Base-by-base conservation (phyloP, 2,888 invertebrate genomes). In the Chymomyza caudatula region DNA sequence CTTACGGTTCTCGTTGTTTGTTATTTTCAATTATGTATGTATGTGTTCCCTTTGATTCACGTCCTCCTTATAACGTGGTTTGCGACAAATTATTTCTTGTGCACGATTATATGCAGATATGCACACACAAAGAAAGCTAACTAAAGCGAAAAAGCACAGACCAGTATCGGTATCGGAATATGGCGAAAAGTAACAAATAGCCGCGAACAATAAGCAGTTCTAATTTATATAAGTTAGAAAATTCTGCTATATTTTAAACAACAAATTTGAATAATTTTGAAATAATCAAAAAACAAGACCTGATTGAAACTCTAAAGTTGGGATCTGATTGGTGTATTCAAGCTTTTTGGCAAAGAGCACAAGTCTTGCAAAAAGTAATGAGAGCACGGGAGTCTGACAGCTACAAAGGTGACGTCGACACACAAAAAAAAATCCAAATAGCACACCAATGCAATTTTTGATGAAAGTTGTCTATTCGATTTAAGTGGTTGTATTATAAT, bases 41-140 rank as follows among this genome's bases (percentile, higher is more conserved):
- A 52, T 63, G 63, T 56, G 71, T 80, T 73, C 63, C 66, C 64
- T 73, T 70, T 85, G 82, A 82, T 84, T 74, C 85, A 86, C 86
- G 81, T 78, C 78, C 82, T 82, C 85, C 79, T 76, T 82, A 85
- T 85, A 83, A 82, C 86, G 86, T 82, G 81, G 82, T 77, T 82
- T 80, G 79, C 79, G 86, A 78, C 78, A 77, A 87, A 86, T 83
- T 11, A 37, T 11, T 37, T 37, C 29, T 63, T 67, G 66, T 69
- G 65, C 23, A 63, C 53, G 63, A 43, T 43, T 19, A 44, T 52
- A 53, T 37, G n/a, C 22, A 8, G 29, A 58, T 42, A 62, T 66
- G 71, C 57, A 59, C 58, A 67, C 55, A 60, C 53, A 60, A 68
- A 60, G 55, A 67, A 70, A 71, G 66, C 61, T 64, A 65, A 55